Percentiles rank a stretch among this genome's conserved stretches.
phyloP scores from a whole-genome alignment of 2,113 vertebrate genomes.

The Peromyscus leucopus region DNA sequence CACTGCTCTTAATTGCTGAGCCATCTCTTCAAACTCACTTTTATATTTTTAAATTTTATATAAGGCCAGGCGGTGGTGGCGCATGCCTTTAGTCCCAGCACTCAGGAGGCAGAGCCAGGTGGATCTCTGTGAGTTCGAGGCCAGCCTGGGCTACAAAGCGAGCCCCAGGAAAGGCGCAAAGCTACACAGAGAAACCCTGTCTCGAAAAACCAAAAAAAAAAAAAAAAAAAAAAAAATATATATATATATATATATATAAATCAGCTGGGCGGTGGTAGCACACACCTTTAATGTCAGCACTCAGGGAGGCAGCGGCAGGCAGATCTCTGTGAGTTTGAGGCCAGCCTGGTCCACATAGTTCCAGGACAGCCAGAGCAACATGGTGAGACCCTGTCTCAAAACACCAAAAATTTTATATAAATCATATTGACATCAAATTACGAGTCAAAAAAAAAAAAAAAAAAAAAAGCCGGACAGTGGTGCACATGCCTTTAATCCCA shows the following conservation, averaged over 20 bases:
- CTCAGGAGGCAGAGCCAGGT: background rate
- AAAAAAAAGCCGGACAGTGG: background rate
- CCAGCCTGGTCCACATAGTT: background rate
- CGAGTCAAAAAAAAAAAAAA: no score
- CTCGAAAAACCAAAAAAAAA: no score
- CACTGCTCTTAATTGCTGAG: background rate
- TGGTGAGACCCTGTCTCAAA: background rate
- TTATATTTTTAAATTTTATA: background rate
- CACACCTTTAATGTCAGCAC: background rate
- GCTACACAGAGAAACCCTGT: no score
- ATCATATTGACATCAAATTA: conserved; percentile 56
- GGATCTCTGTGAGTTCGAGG: background rate
- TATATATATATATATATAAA: background rate
- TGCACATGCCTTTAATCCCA: no score
- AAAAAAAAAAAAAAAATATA: no score
- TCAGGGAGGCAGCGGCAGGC: background rate
- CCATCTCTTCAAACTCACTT: background rate
- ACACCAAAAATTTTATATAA: background rate
- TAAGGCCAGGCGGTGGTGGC: background rate
- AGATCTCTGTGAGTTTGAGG: background rate
- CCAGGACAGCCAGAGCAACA: background rate
- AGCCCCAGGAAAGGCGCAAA: no score
- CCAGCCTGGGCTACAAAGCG: no score
- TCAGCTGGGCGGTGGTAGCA: background rate
- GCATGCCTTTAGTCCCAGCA: background rate